These are phyloP conservation scores for Drusus annulatus DNA, from an alignment of 1,140 invertebrate species.

Conservation along the genomic window DNA sequence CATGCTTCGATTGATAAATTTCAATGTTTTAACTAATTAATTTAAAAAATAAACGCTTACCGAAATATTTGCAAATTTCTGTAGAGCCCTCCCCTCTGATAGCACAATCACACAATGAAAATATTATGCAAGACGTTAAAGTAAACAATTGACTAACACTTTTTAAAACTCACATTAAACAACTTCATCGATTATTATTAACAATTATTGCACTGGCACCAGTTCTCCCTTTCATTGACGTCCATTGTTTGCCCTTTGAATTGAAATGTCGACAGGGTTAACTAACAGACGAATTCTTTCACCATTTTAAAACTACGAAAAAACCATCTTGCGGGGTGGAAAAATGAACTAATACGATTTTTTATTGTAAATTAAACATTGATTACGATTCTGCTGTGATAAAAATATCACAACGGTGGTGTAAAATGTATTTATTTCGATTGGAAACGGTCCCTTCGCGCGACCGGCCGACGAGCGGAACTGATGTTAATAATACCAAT, in stretches of 20 bases:
- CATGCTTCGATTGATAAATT: too few species aligned
- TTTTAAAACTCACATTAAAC: not conserved
- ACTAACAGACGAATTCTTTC: conserved; percentile 1
- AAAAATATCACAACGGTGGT: not conserved
- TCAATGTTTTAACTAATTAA: too few species aligned
- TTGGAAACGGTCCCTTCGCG: not conserved
- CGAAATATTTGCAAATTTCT: not conserved
- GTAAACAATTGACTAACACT: not conserved
- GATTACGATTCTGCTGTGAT: not conserved
- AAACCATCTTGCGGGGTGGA: not conserved
- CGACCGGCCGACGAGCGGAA: conserved; percentile 1
- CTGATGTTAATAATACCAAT: conserved; percentile 9
- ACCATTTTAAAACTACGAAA: conserved; percentile 25
- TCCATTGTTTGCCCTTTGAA: conserved; percentile 18
- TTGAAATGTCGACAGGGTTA: conserved; percentile 32
- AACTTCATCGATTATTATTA: not conserved
- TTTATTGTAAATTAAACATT: not conserved
- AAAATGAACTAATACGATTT: not conserved
- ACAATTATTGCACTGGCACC: conserved; percentile 22
- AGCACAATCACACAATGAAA: not conserved
- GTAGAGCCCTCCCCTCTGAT: not conserved
- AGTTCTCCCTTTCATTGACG: not conserved
- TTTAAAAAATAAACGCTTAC: not conserved
- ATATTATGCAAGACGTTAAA: conserved; percentile 18
- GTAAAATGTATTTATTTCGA: not conserved